Evolutionary conservation across 2,888 invertebrate genomes (phyloP).

Genomic region (Blera fallax): DNA sequence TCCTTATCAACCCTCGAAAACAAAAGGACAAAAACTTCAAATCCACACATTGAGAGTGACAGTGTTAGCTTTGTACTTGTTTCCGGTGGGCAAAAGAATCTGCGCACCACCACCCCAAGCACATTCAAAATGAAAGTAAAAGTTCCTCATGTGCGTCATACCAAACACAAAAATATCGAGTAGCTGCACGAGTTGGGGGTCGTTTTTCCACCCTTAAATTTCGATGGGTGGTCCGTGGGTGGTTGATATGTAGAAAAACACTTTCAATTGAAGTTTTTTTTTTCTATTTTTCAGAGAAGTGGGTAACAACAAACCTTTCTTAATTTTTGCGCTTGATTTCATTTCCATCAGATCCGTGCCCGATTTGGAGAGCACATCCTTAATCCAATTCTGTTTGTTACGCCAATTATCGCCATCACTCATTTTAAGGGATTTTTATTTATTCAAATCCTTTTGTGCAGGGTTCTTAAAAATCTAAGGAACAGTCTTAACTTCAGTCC

Average conservation of each 20-base stretch:
- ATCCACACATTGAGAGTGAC: constrained; percentile 42
- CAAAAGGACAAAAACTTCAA: constrained; percentile 16
- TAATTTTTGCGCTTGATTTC: constrained; percentile 75
- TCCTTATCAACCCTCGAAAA: constrained; percentile 28
- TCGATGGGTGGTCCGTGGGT: neutral
- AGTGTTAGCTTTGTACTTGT: constrained; percentile 52
- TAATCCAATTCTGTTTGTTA: constrained; percentile 83
- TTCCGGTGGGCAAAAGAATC: constrained; percentile 35
- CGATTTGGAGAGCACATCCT: constrained; percentile 82
- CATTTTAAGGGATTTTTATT: constrained; percentile 77
- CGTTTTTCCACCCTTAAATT: constrained; percentile 59
- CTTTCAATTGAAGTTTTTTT: neutral
- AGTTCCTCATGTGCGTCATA: constrained; percentile 58
- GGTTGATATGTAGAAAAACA: neutral
- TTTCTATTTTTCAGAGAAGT: constrained; percentile 75
- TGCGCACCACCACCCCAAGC: constrained; percentile 61
- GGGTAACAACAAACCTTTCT: constrained; percentile 75
- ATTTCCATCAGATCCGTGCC: constrained; percentile 80
- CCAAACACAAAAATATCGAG: constrained; percentile 6
- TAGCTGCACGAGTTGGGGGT: constrained; percentile 38
- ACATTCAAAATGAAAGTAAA: constrained; percentile 60
- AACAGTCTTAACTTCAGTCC: constrained; percentile 69
- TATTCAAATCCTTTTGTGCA: neutral
- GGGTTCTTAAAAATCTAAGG: constrained; percentile 39
- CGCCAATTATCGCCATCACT: constrained; percentile 77